A percentile compares a stretch with the other conserved stretches of the same genome.
These are phyloP conservation scores for Cossypha heuglini DNA, from an alignment of 2,797 vertebrate genomes.

Conservation along the genomic window DNA sequence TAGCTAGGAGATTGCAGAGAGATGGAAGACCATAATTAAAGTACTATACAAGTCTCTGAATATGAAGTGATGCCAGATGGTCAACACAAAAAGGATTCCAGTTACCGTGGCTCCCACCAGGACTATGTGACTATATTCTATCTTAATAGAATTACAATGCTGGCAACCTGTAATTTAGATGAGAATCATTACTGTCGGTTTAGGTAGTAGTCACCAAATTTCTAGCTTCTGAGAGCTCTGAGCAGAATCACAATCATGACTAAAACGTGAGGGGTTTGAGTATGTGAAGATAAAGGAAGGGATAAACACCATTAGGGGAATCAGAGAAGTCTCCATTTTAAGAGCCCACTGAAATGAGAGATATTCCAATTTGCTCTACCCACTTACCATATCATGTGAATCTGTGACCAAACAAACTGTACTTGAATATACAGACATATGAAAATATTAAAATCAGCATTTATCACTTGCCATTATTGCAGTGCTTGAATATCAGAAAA, in stretches of 20 bases:
- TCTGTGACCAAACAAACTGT: not conserved
- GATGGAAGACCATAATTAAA: not conserved
- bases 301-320: not conserved
- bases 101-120: not conserved
- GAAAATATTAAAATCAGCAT: not conserved
- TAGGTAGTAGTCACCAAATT: not conserved
- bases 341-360: not conserved
- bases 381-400: not conserved
- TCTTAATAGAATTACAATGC: not conserved
- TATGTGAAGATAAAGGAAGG: not conserved
- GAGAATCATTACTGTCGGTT: not conserved
- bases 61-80: not conserved
- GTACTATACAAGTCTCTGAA: not conserved
- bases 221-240: not conserved
- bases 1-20: not conserved
- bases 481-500: not conserved
- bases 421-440: not conserved
- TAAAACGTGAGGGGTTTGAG: not conserved
- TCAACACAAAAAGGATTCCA: not conserved
- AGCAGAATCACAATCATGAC: not conserved
- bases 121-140: not conserved
- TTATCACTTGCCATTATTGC: not conserved
- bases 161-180: not conserved
- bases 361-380: rapidly evolving
- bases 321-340: not conserved